A percentile compares a stretch with the other conserved stretches of the same genome.
phyloP scores from a whole-genome alignment of 2,888 invertebrate species.

The Laothoe populi region DNA sequence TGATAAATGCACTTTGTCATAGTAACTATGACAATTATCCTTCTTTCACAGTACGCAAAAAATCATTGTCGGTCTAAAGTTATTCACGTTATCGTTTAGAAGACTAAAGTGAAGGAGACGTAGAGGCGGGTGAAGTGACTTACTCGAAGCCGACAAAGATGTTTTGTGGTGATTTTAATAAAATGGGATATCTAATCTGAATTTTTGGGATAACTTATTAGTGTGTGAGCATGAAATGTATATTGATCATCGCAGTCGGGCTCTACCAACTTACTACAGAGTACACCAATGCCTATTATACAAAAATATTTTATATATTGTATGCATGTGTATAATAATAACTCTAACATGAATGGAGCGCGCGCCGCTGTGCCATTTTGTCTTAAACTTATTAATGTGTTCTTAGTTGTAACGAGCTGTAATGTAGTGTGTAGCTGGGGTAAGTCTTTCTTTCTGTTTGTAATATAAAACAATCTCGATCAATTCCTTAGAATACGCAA shows the following conservation, averaged over 20 bases:
- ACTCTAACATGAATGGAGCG: slow-evolving; percentile 62
- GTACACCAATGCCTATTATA: slow-evolving; percentile 80
- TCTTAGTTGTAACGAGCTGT: slow-evolving; percentile 15
- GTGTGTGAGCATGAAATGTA: background rate
- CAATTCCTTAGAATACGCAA: background rate
- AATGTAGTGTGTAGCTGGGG: slow-evolving; percentile 17
- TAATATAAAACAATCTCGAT: background rate
- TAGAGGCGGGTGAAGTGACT: background rate
- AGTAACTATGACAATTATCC: background rate
- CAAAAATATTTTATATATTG: slow-evolving; percentile 80
- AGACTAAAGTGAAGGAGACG: background rate
- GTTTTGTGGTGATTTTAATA: background rate
- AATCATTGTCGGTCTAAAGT: background rate
- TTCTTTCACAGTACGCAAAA: background rate
- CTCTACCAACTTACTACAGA: slow-evolving; percentile 74
- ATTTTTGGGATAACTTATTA: background rate
- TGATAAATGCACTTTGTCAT: background rate
- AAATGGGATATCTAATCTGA: background rate
- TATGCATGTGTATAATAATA: slow-evolving; percentile 77
- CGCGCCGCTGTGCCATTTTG: slow-evolving; percentile 67
- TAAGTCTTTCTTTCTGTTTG: background rate
- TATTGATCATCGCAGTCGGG: slow-evolving; percentile 32
- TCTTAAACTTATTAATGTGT: slow-evolving; percentile 9
- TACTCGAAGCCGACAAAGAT: background rate
- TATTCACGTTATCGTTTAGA: background rate